Conservation (phyloP, 2,113 vertebrate genomes). For the Podocnemis expansa region DNA sequence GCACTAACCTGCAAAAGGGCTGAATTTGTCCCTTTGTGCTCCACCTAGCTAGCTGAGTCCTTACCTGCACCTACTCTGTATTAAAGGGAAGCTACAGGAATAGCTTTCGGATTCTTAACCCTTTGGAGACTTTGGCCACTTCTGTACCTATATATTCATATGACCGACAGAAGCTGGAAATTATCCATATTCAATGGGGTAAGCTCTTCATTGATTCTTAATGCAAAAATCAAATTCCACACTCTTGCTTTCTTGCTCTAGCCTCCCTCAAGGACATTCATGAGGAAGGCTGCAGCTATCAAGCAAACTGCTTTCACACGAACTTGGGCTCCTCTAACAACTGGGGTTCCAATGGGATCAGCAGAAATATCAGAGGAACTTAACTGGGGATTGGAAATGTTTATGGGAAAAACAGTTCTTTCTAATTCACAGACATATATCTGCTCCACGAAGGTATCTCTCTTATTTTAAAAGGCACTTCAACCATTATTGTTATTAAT, state of each 20-base stretch:
- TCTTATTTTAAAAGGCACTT: neutral
- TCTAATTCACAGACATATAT: neutral
- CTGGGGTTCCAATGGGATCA: slow-evolving; percentile 25
- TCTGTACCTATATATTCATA: slow-evolving; percentile 55
- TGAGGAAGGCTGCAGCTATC: slow-evolving; percentile 65
- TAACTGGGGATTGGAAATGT: slow-evolving; percentile 35
- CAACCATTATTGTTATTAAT: neutral
- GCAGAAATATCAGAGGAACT: slow-evolving; percentile 44
- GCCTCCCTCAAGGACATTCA: slow-evolving; percentile 60
- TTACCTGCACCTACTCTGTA: neutral
- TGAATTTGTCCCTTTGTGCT: slow-evolving; percentile 34
- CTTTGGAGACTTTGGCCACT: slow-evolving; percentile 64
- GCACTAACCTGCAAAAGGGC: slow-evolving; percentile 38
- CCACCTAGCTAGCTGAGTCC: neutral
- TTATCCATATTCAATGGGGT: neutral
- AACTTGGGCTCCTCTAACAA: slow-evolving; percentile 59
- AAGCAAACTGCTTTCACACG: slow-evolving; percentile 74
- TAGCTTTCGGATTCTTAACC: slow-evolving; percentile 63
- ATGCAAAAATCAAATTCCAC: neutral
- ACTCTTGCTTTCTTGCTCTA: slow-evolving; percentile 35
- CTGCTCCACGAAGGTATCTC: neutral
- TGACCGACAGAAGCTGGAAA: slow-evolving; percentile 55
- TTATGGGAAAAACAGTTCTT: neutral
- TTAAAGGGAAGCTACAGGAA: slow-evolving; percentile 69
- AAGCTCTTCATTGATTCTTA: slow-evolving; percentile 2